Base-by-base conservation (phyloP, 2,797 vertebrate species). In the Decapterus maruadsi region DNA sequence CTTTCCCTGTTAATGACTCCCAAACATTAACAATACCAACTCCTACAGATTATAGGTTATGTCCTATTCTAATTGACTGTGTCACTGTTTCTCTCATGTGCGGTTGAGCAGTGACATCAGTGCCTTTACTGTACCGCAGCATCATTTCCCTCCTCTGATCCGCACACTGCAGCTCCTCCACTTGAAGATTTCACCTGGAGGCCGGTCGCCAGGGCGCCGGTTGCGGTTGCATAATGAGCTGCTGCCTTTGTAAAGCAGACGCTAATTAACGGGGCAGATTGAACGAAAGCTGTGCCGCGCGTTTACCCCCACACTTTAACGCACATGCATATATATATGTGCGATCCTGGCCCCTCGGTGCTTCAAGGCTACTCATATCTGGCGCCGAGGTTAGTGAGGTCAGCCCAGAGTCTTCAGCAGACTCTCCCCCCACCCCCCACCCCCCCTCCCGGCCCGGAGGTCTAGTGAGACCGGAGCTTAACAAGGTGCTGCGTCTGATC, bases 241-340 rank as follows among this genome's bases (percentile, higher is more conserved):
- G 71, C 26, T 26, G 26, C 26, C 51, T 62, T 16, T 12, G 68
- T 69, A 71, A 86, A 87, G 88, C 85, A 87, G 61, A 6, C 4
- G 20, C 75, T 85, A 89, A 89, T 91, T 79, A 83, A 83, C 59
- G 26, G 3, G 26, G 40, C 80, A 87, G 68, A 81, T 81, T 81
- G 77, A 88, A 78, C n/a, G 50, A 80, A 82, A 81, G 71, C 48
- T 57, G 38, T 48, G 50, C 55, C 17, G 0, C 63, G 58, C 67
- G 84, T 69, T 73, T 48, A n/a, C 26, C 57, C 22, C 14, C 13
- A 0, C 14, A 0, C 68, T 57, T 40, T 56, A 48, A 61, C 45
- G 76, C 2, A 46, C 6, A 17, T 67, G 38, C 10, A 40, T 17
- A 45, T 45, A 45, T n/a, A 4, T 61, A 46, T 68, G 31, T 34